A percentile compares a stretch with the other conserved stretches of the same genome.
These are phyloP conservation scores for Actenoides hombroni DNA, from an alignment of 2,113 vertebrate genomes.

Conservation along the genomic window DNA sequence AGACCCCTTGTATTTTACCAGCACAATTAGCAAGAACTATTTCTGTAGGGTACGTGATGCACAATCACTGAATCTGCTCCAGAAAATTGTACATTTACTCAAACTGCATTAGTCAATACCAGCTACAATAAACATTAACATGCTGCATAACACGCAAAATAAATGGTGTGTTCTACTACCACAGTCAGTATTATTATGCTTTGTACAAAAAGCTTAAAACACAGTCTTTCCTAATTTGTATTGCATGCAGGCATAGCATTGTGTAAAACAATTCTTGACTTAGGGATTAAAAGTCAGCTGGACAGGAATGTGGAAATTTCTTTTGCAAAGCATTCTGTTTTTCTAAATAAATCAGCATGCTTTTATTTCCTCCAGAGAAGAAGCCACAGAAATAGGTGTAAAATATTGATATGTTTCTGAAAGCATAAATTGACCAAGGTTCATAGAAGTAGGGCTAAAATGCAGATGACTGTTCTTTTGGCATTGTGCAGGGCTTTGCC, in stretches of 20 bases:
- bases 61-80: neutral
- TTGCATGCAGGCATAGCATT: neutral
- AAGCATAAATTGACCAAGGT: neutral
- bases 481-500: neutral
- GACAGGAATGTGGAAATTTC: neutral
- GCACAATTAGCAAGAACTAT: neutral
- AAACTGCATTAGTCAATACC: neutral
- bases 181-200: neutral
- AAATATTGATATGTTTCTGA: neutral
- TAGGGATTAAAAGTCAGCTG: neutral
- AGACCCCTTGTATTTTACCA: neutral
- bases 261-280: neutral
- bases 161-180: neutral
- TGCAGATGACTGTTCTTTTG: neutral
- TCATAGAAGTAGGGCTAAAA: neutral
- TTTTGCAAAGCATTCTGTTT: neutral
- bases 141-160: neutral
- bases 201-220: neutral
- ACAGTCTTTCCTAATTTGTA: neutral
- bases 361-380: neutral
- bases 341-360: neutral
- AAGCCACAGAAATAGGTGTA: neutral
- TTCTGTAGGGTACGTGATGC: neutral
- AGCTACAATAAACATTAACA: neutral
- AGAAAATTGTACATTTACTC: neutral